Base-by-base conservation (phyloP, 2,797 vertebrate species). In the Muraenolepis orangiensis region DNA sequence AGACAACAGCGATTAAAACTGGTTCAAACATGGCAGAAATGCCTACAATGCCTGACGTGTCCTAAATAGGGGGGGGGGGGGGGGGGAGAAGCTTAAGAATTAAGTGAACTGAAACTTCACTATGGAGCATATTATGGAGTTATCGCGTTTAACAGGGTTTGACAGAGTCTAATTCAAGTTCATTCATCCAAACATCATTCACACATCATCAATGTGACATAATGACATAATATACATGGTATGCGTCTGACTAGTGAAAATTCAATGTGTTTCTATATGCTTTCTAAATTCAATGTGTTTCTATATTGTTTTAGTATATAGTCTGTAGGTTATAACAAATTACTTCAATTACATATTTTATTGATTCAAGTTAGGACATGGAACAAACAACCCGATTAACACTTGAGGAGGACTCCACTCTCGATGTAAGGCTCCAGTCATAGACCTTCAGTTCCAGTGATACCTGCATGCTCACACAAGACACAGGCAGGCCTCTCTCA, bases 11-110 rank as follows among this genome's bases (percentile, higher is more conserved):
- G 71, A 72, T 80, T 79, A 78, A 81, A 85, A 91, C 92, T 79
- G 80, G 91, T 81, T 78, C 79, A 73, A 75, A 81, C 84, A 83
- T 70, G 61, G 51, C 76, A 69, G 77, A 57, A 87, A 85, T 83
- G 81, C 77, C 80, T 78, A 28, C 38, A 7, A 42, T 68, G 72
- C 29, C 40, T 70, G 72, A 67, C 28, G 30, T 29, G 66, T 67
- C 66, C 88, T 78, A 26, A 78, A n/a, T n/a, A n/a, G n/a, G n/a
- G n/a, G n/a, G n/a, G n/a, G n/a, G n/a, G n/a, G n/a, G n/a, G n/a
- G n/a, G n/a, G 32, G 38, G 66, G 73, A 11, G 26, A n/a, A 18
- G 32, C 69, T 51, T 75, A 74, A 72, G 70, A 72, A 79, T 78
- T 8, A 70, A 30, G 71, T 7, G 61, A 74, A 76, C 20, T 61